These are phyloP conservation scores for Beaufortia kweichowensis DNA, from an alignment of 2,113 vertebrate genomes.

Conservation along the genomic window DNA sequence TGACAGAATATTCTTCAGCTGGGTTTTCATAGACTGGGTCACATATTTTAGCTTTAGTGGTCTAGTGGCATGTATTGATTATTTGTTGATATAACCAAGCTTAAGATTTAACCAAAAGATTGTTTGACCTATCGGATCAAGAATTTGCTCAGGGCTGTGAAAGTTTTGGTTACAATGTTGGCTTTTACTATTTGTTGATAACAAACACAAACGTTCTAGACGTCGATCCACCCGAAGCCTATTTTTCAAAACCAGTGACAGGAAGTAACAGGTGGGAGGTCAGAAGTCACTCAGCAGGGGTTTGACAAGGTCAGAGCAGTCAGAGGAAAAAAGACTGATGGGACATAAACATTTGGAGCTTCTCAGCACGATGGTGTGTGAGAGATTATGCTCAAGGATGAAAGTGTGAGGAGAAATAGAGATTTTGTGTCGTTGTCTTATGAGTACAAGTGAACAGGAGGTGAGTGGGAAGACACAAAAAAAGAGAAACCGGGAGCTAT, in stretches of 20 bases:
- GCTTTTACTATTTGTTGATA: neutral
- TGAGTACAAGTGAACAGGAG: neutral
- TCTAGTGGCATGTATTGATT: too few relatives aligned
- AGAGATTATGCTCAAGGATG: constrained; percentile 6
- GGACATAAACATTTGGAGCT: constrained; percentile 37
- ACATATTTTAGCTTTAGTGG: too few relatives aligned
- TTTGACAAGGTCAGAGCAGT: constrained; percentile 32
- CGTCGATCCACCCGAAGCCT: neutral
- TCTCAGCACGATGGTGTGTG: constrained; percentile 28
- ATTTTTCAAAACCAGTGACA: constrained; percentile 26
- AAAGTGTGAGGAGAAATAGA: constrained; percentile 23
- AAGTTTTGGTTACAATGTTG: neutral
- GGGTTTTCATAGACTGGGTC: too few relatives aligned
- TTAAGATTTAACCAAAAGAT: too few relatives aligned
- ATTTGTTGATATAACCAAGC: too few relatives aligned
- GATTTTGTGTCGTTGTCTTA: neutral
- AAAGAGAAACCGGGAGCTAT: constrained; percentile 1
- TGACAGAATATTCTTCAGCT: too few relatives aligned
- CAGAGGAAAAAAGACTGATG: constrained; percentile 15
- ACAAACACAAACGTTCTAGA: neutral
- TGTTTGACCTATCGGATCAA: neutral
- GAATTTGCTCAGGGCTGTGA: neutral
- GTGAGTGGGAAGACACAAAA: constrained; percentile 8
- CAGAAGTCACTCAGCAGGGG: constrained; percentile 45
- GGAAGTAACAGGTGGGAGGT: constrained; percentile 36